Conservation (phyloP, 2,888 invertebrate genomes). For the Stenolophus ochropezus region DNA sequence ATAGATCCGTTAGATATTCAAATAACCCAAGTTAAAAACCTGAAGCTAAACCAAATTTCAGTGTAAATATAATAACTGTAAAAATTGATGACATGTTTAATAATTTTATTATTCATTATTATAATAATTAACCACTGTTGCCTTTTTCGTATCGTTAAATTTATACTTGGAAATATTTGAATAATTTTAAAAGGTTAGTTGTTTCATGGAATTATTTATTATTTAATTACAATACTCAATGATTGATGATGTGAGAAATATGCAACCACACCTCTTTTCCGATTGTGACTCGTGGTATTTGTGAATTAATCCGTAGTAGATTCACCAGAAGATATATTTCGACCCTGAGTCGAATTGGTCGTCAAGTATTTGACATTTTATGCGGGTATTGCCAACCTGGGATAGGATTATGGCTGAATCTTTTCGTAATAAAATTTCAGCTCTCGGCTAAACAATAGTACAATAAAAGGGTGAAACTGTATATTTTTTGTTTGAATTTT, state of each 20-base stretch:
- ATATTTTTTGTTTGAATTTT: not conserved
- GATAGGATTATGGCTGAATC: not conserved
- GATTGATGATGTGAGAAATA: not conserved
- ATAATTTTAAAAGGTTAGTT: not conserved
- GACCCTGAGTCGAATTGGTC: not conserved
- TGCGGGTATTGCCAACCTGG: not conserved
- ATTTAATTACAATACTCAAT: not conserved
- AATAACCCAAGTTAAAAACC: too few relatives aligned
- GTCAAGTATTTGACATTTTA: not conserved
- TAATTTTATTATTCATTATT: too few relatives aligned
- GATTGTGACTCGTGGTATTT: not conserved
- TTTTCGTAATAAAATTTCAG: not conserved
- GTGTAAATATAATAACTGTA: too few relatives aligned
- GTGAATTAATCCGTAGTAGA: not conserved
- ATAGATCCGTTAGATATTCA: too few relatives aligned
- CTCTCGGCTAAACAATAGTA: not conserved
- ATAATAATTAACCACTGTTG: too few relatives aligned
- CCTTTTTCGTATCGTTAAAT: too few relatives aligned
- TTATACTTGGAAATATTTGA: not conserved
- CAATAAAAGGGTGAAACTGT: not conserved
- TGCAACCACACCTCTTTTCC: not conserved
- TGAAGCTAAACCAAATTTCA: too few relatives aligned
- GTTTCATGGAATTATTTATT: not conserved
- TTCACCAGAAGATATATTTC: not conserved
- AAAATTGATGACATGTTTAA: too few relatives aligned